Percentiles rank a stretch among this genome's conserved stretches.
phyloP scores from a whole-genome alignment of 2,888 invertebrate genomes.

The Pristionchus arcanus region DNA sequence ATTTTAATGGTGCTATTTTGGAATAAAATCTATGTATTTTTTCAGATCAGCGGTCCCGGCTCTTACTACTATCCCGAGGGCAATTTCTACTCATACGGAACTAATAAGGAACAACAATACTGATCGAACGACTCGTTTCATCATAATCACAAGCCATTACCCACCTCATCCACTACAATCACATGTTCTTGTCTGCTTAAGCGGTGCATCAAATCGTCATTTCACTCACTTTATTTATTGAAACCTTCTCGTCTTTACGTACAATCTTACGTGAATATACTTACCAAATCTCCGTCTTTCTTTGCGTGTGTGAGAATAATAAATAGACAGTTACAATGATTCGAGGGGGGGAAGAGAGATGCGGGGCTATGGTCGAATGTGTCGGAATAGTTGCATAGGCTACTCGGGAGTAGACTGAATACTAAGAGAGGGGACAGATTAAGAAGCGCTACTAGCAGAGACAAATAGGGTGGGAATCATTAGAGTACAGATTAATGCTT shows the following conservation, averaged over 20 bases:
- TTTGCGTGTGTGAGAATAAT: slow-evolving; percentile 8
- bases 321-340: neutral
- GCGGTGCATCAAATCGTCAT: neutral
- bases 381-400: slow-evolving; percentile 20
- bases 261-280: slow-evolving; percentile 26
- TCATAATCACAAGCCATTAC: slow-evolving; percentile 35
- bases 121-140: slow-evolving; percentile 22
- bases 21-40: neutral
- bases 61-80: slow-evolving; percentile 56
- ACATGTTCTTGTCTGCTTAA: neutral
- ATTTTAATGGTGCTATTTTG: too few relatives aligned
- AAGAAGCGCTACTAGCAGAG: slow-evolving; percentile 1
- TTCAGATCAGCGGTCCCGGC: slow-evolving; percentile 55
- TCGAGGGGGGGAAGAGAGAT: neutral
- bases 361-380: slow-evolving; percentile 32
- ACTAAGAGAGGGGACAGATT: slow-evolving; percentile 54
- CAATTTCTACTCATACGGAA: slow-evolving; percentile 21
- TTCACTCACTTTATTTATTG: slow-evolving; percentile 9
- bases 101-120: slow-evolving; percentile 34
- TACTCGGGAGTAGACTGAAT: slow-evolving; percentile 27
- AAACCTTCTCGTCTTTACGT: neutral
- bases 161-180: neutral
- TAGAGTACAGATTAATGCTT: slow-evolving; percentile 23
- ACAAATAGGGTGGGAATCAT: slow-evolving; percentile 38
- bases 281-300: neutral